phyloP scores from a whole-genome alignment of 1,140 invertebrate species.

The Rhopalosiphum maidis region DNA sequence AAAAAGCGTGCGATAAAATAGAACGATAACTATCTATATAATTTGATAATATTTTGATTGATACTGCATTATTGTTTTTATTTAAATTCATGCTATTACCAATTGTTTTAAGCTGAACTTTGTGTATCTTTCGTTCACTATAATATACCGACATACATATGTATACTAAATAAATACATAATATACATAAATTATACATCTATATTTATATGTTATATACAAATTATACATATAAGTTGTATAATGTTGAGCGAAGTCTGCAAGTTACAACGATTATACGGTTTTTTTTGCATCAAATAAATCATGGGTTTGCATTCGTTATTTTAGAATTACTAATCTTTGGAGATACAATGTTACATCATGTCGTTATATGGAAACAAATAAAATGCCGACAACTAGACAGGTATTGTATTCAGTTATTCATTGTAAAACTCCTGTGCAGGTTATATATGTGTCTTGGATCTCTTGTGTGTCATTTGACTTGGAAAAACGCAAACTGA shows the following conservation, averaged over 20 bases:
- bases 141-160: not conserved
- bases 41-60: not conserved
- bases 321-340: slow-evolving; percentile 33
- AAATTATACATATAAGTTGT: not conserved
- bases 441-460: not conserved
- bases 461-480: not conserved
- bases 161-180: not conserved
- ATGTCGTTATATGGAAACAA: slow-evolving; percentile 29
- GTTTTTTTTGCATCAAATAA: not conserved
- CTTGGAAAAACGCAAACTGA: not conserved
- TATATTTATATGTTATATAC: not conserved
- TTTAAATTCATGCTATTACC: not conserved
- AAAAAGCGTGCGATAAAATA: not conserved
- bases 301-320: not conserved
- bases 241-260: not conserved
- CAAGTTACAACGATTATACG: not conserved
- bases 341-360: slow-evolving; percentile 11
- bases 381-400: slow-evolving; percentile 23
- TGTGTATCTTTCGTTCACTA: not conserved
- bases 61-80: not conserved
- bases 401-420: slow-evolving; percentile 35
- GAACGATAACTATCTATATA: not conserved
- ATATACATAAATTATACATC: not conserved
- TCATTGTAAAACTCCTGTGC: slow-evolving; percentile 9
- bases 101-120: not conserved